Conservation (phyloP, 2,888 invertebrate species). For the Archips crataeganus region DNA sequence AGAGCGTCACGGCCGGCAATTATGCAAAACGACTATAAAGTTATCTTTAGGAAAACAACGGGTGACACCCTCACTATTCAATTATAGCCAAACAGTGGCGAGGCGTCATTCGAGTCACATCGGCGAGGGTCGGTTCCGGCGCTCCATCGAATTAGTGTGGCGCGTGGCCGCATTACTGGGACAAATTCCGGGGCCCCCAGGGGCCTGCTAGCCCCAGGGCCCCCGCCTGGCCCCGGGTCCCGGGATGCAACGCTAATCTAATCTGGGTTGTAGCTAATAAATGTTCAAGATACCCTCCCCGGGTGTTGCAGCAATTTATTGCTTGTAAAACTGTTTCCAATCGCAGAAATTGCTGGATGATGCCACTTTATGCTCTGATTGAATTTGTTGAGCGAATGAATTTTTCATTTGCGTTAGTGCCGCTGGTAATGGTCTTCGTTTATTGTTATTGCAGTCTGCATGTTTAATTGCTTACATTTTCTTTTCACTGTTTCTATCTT, state of each 20-base stretch:
- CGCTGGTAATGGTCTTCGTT: slow-evolving; percentile 54
- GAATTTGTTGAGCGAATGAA: slow-evolving; percentile 78
- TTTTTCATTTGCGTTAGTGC: slow-evolving; percentile 61
- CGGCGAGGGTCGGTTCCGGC: slow-evolving; percentile 65
- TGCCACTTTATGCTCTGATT: slow-evolving; percentile 73
- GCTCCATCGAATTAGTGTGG: slow-evolving; percentile 81
- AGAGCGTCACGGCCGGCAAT: slow-evolving; percentile 74
- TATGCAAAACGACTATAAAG: slow-evolving; percentile 82
- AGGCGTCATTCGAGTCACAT: slow-evolving; percentile 81
- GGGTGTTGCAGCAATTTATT: slow-evolving; percentile 81
- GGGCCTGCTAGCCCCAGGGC: slow-evolving; percentile 46
- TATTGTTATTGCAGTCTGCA: slow-evolving; percentile 44
- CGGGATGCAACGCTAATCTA: slow-evolving; percentile 84
- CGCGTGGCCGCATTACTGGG: slow-evolving; percentile 85
- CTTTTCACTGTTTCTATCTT: slow-evolving; percentile 46
- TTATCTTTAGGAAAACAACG: slow-evolving; percentile 82
- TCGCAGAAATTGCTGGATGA: slow-evolving; percentile 79
- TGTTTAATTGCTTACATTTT: background rate
- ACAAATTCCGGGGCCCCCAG: slow-evolving; percentile 77
- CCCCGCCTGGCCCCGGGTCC: slow-evolving; percentile 52
- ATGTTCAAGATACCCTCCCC: slow-evolving; percentile 76
- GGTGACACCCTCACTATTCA: slow-evolving; percentile 79
- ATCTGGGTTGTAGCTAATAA: slow-evolving; percentile 85
- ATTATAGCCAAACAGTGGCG: slow-evolving; percentile 82
- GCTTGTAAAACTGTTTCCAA: slow-evolving; percentile 86